These are phyloP conservation scores for Clarias laeviceps DNA, from an alignment of 2,797 vertebrate species.

Conservation along the genomic window DNA sequence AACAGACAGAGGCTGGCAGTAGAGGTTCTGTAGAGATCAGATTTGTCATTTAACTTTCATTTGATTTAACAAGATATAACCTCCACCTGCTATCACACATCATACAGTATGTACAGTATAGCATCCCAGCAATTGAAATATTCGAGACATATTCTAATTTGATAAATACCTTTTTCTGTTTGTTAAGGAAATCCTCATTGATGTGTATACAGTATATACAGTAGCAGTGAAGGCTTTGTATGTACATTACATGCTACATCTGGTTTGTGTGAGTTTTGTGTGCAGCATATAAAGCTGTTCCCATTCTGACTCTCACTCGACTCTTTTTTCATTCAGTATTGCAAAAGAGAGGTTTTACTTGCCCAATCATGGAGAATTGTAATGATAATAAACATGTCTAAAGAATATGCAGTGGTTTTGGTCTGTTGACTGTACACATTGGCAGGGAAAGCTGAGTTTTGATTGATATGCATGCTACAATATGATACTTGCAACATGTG, in stretches of 20 bases:
- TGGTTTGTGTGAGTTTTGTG: conserved; percentile 18
- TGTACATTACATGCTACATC: background rate
- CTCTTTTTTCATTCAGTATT: conserved; percentile 29
- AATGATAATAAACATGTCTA: conserved; percentile 45
- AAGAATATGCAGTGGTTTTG: background rate
- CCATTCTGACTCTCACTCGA: conserved; percentile 22
- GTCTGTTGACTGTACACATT: background rate
- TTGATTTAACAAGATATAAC: background rate
- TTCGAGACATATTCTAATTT: conserved; percentile 3
- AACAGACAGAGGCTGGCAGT: background rate
- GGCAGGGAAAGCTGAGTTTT: background rate
- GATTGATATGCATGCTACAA: background rate
- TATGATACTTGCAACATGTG: background rate
- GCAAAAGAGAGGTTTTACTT: conserved; percentile 15
- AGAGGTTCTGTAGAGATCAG: background rate
- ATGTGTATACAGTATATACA: background rate
- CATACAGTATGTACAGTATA: conserved; percentile 5
- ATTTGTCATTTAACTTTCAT: no score
- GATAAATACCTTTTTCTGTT: background rate
- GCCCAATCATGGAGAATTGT: background rate
- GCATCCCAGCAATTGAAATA: background rate
- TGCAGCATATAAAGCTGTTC: conserved; percentile 8
- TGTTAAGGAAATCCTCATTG: background rate
- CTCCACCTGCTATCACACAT: background rate
- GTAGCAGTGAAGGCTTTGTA: conserved; percentile 16